A percentile compares a stretch with the other conserved stretches of the same genome.
phyloP scores from a whole-genome alignment of 2,888 invertebrate species.

The Parascotia fuliginaria region DNA sequence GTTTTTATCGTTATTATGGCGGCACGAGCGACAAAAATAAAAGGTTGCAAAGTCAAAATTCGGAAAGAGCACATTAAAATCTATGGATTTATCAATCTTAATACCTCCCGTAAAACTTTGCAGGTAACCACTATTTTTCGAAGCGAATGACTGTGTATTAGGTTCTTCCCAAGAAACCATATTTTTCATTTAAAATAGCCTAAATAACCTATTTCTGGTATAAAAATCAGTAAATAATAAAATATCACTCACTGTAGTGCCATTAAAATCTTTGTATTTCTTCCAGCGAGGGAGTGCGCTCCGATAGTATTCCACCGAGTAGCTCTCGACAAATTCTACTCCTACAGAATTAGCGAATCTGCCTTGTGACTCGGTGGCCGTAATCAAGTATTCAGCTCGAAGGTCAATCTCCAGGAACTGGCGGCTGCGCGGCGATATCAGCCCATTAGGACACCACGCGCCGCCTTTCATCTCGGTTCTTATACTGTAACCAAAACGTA shows the following conservation, averaged over 20 bases:
- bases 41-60: too few species aligned
- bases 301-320: constrained; percentile 93
- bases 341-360: constrained; percentile 96
- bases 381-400: constrained; percentile 90
- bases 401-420: constrained; percentile 95
- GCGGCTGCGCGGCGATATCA: constrained; percentile 90
- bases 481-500: constrained; percentile 85
- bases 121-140: too few species aligned
- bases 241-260: constrained; percentile 88
- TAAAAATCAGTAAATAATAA: background rate
- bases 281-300: constrained; percentile 89
- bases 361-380: constrained; percentile 95
- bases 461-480: constrained; percentile 94
- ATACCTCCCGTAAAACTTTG: too few species aligned
- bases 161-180: too few species aligned
- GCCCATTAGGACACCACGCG: constrained; percentile 96
- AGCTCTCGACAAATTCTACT: constrained; percentile 94
- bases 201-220: too few species aligned
- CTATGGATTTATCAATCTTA: too few species aligned
- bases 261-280: constrained; percentile 91
- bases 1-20: too few species aligned
- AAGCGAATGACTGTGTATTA: too few species aligned
- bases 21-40: too few species aligned
- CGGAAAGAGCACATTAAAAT: too few species aligned
- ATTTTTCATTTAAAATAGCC: too few species aligned